Evolutionary conservation across 2,797 vertebrate species (phyloP), one percentile per base, ranked within the genome.

Genomic region (Takifugu rubripes): DNA sequence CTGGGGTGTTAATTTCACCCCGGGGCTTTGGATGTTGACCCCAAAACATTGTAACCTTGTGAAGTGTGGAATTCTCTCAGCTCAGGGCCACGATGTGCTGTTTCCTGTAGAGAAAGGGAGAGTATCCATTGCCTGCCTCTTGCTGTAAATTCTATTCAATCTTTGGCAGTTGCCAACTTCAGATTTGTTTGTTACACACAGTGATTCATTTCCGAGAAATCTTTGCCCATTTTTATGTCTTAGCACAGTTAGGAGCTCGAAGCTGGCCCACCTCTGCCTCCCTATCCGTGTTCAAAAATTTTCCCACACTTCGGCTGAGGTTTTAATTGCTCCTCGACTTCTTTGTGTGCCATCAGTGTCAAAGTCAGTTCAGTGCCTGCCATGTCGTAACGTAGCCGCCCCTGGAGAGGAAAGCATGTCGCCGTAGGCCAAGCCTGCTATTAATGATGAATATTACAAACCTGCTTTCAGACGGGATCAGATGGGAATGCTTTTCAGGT

Each of bases 361-460:
- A 67, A 84, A 86, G 85, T 88, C 83, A 84, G 65, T 86, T 87
- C 78, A 79, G 86, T 88, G 72, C 79, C 74, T 67, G 78, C 69
- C 79, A 70, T 49, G 43, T 78, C 69, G 75, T 68, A 55, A 66
- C 52, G 61, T 78, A 80, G 82, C 83, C 71, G 74, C 66, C 73
- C 75, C 69, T 69, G 80, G 85, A 59, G 68, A 65, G 70, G 75
- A 82, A 82, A 86, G 76, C 84, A 82, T 84, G 86, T 84, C 81
- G 66, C 81, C 86, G 65, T 88, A 74, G 78, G 79, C 79, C 40
- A 27, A 80, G 84, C 81, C 87, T 91, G 88, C 74, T 87, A 88
- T 90, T 90, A 92, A 91, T 91, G 86, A 90, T 84, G 86, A 88
- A 83, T 87, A 90, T 89, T 88, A 88, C 89, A 92, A 91, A 90